Percentiles rank a stretch among this genome's conserved stretches.
Evolutionary conservation across 2,888 invertebrate genomes (phyloP).

Genomic region (Lepidonotus clava): DNA sequence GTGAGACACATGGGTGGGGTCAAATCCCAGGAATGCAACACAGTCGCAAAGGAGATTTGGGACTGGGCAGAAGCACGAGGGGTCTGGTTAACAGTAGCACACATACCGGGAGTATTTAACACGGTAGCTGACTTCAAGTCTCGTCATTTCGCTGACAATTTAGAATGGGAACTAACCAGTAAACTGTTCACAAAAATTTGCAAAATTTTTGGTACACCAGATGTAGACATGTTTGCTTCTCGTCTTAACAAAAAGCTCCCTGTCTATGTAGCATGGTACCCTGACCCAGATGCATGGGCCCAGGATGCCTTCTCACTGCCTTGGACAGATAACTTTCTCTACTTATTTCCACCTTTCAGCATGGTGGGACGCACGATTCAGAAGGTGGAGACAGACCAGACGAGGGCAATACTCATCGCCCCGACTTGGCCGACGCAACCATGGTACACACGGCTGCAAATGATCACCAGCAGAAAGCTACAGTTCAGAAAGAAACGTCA

Average conservation of each 20-base stretch:
- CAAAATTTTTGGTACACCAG: background rate
- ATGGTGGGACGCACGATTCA: background rate
- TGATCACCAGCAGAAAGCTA: too few species aligned
- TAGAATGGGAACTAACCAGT: background rate
- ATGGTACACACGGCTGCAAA: too few species aligned
- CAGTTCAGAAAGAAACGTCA: too few species aligned
- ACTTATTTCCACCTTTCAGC: background rate
- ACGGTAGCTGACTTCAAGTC: background rate
- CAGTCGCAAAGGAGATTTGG: background rate
- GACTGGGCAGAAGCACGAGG: background rate
- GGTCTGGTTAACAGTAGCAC: background rate
- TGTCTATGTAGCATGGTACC: background rate
- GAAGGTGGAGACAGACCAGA: too few species aligned
- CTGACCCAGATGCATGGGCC: background rate
- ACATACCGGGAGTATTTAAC: conserved; percentile 14
- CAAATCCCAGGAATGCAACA: background rate
- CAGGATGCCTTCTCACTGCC: background rate
- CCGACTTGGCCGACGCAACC: background rate
- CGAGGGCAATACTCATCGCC: background rate
- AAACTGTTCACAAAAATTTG: background rate
- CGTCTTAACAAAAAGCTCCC: background rate
- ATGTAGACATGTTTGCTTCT: background rate
- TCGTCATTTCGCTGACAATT: background rate
- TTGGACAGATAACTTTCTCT: background rate
- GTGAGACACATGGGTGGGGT: background rate